Base-by-base conservation (phyloP, 2,888 invertebrate species). In the Lasioglossum leucozonium region DNA sequence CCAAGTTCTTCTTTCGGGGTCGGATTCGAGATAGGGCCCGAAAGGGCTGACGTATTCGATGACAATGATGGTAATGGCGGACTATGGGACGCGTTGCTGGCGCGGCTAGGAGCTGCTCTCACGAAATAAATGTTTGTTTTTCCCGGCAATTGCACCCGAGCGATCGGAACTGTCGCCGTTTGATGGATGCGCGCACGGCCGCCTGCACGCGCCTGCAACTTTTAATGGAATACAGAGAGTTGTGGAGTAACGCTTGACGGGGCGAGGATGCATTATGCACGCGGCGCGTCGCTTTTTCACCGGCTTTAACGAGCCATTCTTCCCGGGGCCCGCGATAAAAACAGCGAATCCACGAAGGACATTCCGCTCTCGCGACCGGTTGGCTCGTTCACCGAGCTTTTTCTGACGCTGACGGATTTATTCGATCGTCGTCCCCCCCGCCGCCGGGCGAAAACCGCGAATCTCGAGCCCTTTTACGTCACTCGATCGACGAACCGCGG, bases 241-340 rank as follows among this genome's bases (percentile, higher is more conserved):
- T 16, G 72, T n/a, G 30, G 51, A 34, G 34, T 47, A 65, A 67
- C 73, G 47, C 55, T 71, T 30, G 69, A 77, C 40, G 69, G 71
- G 69, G 51, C 34, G 37, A 42, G 75, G 69, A 85, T 72, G 85
- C 81, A 88, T 85, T 82, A 73, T 86, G 79, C 69, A 80, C 77
- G 37, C 62, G 65, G 37, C 18, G 77, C 73, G 55, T 22, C 22
- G 69, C 73, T 86, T 82, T 88, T 88, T 77, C 77, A 65, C 42
- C 65, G 67, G 42, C 65, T 77, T 85, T 76, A 82, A 85, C 79
- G 85, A 82, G 65, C 79, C 76, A 75, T 77, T 86, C 82, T 86
- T 82, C 74, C 79, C 85, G 69, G 79, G 79, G 67, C 26, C 58
- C 18, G 30, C n/a, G 77, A 58, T 67, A 87, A 90, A 81, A 87